Evolutionary conservation across 2,888 invertebrate species (phyloP), one percentile per base, ranked within the genome.

Genomic region (Linyphia triangularis): DNA sequence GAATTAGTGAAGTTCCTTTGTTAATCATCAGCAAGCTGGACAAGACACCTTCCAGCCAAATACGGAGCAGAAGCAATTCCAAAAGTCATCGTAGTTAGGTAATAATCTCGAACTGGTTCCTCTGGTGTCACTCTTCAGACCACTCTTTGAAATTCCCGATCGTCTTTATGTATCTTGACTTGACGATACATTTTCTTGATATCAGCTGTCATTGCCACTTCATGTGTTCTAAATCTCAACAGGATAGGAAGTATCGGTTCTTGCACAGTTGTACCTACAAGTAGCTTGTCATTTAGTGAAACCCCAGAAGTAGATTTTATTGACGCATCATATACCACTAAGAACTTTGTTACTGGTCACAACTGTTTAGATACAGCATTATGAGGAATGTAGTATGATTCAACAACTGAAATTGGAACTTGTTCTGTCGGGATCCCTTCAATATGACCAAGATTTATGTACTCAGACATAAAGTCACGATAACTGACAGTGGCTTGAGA

Each of bases 121-220:
- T n/a, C n/a, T n/a, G n/a, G n/a, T n/a, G n/a, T n/a, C n/a, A n/a
- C 22, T 19, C 81, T 81, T 43, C 81, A 81, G 0, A 81, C 0
- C 3, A 81, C 51, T 19, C 30, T 37, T 63, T 81, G 81, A n/a
- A 43, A 51, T 7, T 81, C 57, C 33, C 67, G 37, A 22, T 81
- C 81, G 9, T 24, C 2, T 7, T 19, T 13, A 13, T 51, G 37
- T 10, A 81, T 28, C 28, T 6, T 7, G 16, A 81, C 24, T 26
- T 81, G 81, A 13, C 81, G 40, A 57, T 81, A 81, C 81, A 81
- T 81, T 57, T 81, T 78, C 5, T 19, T 28, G 7, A 81, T 61
- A 5, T 69, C 69, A 3, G 57, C 69, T 22, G 51, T 73, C 13
- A 73, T 13, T 51, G 72, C 72, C 0, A 73, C 22, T 5, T 43